A percentile compares a stretch with the other conserved stretches of the same genome.
These are phyloP conservation scores for Zaprionus tsacasi DNA, from an alignment of 1,140 invertebrate species.

Conservation along the genomic window DNA sequence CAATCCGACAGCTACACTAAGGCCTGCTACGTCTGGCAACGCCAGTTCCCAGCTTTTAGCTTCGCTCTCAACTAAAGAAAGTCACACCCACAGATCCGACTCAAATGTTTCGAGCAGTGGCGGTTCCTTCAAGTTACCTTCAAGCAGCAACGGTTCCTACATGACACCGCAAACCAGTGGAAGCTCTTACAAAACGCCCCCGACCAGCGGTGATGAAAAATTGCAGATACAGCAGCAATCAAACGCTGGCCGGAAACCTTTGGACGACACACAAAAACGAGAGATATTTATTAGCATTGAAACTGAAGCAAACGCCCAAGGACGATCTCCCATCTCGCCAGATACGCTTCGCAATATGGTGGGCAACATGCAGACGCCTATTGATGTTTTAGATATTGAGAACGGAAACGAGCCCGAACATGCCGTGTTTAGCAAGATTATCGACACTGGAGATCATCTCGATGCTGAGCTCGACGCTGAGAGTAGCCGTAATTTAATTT, in stretches of 20 bases:
- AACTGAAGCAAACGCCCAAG: constrained; percentile 77
- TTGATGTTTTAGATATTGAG: constrained; percentile 74
- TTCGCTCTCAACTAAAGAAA: constrained; percentile 45
- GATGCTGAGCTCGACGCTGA: constrained; percentile 46
- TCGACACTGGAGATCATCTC: constrained; percentile 65
- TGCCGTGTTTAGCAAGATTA: constrained; percentile 77
- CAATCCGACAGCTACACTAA: constrained; percentile 34
- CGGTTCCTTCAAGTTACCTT: constrained; percentile 21
- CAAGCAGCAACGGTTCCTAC: constrained; percentile 14
- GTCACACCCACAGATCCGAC: constrained; percentile 64
- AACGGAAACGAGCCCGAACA: constrained; percentile 73
- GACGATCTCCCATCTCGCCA: constrained; percentile 70
- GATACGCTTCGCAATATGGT: constrained; percentile 76
- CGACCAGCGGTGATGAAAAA: constrained; percentile 44
- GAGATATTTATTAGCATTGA: constrained; percentile 84
- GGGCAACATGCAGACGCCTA: constrained; percentile 69
- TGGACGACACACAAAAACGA: constrained; percentile 65
- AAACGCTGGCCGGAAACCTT: neutral
- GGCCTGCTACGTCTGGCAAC: constrained; percentile 24
- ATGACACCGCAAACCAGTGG: constrained; percentile 4
- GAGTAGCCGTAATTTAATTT: constrained; percentile 36
- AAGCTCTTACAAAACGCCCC: constrained; percentile 23
- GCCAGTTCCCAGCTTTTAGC: constrained; percentile 25
- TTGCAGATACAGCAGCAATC: constrained; percentile 12
- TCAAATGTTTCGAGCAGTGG: constrained; percentile 33